Conservation (phyloP, 2,113 vertebrate genomes). For the Ariopsis seemanni region DNA sequence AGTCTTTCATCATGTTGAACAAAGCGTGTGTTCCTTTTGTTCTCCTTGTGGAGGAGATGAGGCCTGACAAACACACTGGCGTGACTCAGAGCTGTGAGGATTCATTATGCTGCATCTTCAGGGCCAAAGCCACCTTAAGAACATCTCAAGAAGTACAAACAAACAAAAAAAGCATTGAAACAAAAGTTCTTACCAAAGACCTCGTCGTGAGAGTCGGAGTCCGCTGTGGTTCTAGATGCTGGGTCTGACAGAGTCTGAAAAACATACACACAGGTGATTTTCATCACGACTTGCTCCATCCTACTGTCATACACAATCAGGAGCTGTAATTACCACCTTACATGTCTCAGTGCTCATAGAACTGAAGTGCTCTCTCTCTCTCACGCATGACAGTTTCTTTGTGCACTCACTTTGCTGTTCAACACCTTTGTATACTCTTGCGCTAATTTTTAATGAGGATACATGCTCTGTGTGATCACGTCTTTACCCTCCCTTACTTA, state of each 20-base stretch:
- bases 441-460: neutral
- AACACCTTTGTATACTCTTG: neutral
- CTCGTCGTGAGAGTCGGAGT: conserved; percentile 41
- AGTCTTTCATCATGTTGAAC: conserved; percentile 22
- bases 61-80: conserved; percentile 7
- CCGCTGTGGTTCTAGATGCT: neutral
- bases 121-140: conserved; percentile 1
- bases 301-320: neutral
- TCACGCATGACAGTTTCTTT: neutral
- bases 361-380: neutral
- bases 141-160: conserved; percentile 2
- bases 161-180: neutral
- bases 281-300: neutral
- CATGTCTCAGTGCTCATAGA: neutral
- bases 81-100: conserved; percentile 28
- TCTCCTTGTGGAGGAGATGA: conserved; percentile 11
- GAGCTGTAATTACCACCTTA: neutral
- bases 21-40: conserved; percentile 9
- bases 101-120: conserved; percentile 19
- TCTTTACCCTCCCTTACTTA: neutral
- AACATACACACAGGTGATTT: conserved; percentile 10
- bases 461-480: neutral
- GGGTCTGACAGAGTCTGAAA: conserved; percentile 26
- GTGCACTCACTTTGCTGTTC: too few species aligned
- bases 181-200: conserved; percentile 45